phyloP scores from a whole-genome alignment of 2,113 vertebrate genomes.

The Saccopteryx bilineata region DNA sequence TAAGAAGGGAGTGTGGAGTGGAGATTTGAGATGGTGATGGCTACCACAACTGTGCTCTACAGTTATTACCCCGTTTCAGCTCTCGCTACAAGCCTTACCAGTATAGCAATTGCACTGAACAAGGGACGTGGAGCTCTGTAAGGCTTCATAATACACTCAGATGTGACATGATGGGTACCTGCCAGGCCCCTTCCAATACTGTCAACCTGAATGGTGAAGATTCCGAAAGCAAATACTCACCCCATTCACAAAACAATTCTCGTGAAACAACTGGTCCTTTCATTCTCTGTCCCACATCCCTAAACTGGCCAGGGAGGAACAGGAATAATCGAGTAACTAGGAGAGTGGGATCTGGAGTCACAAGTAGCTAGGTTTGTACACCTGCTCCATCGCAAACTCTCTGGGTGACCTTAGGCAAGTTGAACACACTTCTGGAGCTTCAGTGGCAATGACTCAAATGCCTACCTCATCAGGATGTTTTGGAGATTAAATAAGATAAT shows the following conservation, averaged over 20 bases:
- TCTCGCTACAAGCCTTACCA: not conserved
- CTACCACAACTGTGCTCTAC: not conserved
- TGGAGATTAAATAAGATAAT: not conserved
- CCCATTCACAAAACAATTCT: slow-evolving; percentile 14
- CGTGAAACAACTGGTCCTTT: slow-evolving; percentile 44
- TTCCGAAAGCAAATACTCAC: slow-evolving; percentile 44
- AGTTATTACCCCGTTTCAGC: not conserved
- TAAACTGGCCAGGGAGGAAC: not conserved
- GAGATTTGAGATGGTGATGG: not conserved
- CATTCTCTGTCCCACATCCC: slow-evolving; percentile 36
- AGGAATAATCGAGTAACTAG: slow-evolving; percentile 21
- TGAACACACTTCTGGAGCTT: not conserved
- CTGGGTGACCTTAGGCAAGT: not conserved
- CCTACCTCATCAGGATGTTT: not conserved
- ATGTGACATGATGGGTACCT: not conserved
- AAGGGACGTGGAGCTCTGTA: not conserved
- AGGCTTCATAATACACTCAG: not conserved
- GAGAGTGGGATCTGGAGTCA: not conserved
- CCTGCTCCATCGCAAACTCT: not conserved
- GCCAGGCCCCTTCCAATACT: not conserved
- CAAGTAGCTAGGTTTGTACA: slow-evolving; percentile 7
- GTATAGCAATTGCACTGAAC: not conserved
- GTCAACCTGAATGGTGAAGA: not conserved
- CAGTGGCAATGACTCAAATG: not conserved
- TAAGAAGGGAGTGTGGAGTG: not conserved